Evolutionary conservation across 2,888 invertebrate genomes (phyloP).

Genomic region (Lasioglossum villosulum): DNA sequence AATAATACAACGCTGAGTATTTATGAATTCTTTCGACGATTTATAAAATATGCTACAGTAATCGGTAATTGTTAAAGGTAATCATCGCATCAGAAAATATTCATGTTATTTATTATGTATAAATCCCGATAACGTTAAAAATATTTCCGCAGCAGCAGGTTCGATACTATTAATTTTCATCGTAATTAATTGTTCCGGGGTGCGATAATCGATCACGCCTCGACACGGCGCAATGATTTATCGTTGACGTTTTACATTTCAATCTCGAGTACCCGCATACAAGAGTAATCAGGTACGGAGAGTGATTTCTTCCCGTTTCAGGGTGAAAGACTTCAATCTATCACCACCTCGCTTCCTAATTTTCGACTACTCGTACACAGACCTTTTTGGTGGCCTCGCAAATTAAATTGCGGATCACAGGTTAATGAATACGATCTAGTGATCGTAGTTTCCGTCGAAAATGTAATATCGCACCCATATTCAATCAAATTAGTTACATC

Average conservation of each 20-base stretch:
- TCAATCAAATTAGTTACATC: not conserved
- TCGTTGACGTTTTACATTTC: slow-evolving; percentile 67
- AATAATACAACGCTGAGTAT: too few species aligned
- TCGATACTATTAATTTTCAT: slow-evolving; percentile 49
- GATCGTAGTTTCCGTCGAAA: not conserved
- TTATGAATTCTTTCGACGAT: not conserved
- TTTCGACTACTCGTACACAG: slow-evolving; percentile 4
- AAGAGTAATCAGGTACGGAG: slow-evolving; percentile 47
- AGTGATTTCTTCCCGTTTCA: slow-evolving; percentile 47
- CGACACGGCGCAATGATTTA: slow-evolving; percentile 65
- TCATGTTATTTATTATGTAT: slow-evolving; percentile 11
- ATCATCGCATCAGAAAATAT: not conserved
- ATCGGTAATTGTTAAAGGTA: not conserved
- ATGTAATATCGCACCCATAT: not conserved
- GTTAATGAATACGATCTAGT: not conserved
- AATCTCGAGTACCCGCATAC: slow-evolving; percentile 55
- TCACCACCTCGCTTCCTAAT: slow-evolving; percentile 15
- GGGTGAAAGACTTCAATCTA: slow-evolving; percentile 39
- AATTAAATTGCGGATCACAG: not conserved
- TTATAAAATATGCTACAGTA: too few species aligned
- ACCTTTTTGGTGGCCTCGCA: not conserved
- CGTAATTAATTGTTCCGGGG: slow-evolving; percentile 61
- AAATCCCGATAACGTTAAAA: slow-evolving; percentile 8
- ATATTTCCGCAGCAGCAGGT: slow-evolving; percentile 12
- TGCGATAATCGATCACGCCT: slow-evolving; percentile 68